Conservation (phyloP, 1,140 invertebrate species). For the Saccostrea glomerata region DNA sequence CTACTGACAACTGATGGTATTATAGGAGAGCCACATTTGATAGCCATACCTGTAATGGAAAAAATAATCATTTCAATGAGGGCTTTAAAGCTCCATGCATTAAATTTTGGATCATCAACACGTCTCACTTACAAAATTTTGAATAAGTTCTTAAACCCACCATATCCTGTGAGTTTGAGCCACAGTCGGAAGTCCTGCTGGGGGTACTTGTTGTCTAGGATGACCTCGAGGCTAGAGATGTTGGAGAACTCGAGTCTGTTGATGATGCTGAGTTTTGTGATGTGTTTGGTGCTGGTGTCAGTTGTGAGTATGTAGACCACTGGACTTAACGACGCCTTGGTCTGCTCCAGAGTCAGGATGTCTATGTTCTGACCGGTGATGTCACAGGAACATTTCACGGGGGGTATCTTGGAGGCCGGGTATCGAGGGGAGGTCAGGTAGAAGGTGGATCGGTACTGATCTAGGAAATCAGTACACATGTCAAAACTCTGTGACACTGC, state of each 20-base stretch:
- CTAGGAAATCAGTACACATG: slow-evolving; percentile 36
- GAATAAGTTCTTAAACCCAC: slow-evolving; percentile 21
- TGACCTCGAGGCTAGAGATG: slow-evolving; percentile 12
- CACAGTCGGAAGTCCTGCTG: slow-evolving; percentile 48
- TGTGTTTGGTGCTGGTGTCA: slow-evolving; percentile 35
- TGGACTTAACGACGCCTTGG: slow-evolving; percentile 39
- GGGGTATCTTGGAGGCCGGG: slow-evolving; percentile 18
- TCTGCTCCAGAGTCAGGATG: slow-evolving; percentile 41
- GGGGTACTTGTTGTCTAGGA: slow-evolving; percentile 36
- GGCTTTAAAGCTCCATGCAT: background rate
- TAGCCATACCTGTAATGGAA: background rate
- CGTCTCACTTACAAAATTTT: background rate
- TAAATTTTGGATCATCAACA: too few relatives aligned
- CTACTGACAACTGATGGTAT: background rate
- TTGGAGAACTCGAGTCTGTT: slow-evolving; percentile 43
- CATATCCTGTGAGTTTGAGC: slow-evolving; percentile 40
- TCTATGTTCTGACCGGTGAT: slow-evolving; percentile 46
- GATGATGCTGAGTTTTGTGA: slow-evolving; percentile 36
- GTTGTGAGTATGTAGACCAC: slow-evolving; percentile 45
- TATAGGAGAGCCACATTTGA: slow-evolving; percentile 18
- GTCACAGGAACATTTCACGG: slow-evolving; percentile 46
- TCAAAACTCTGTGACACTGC: slow-evolving; percentile 44
- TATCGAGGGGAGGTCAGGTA: slow-evolving; percentile 50
- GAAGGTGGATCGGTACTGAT: background rate
- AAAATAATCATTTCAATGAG: background rate